Percentiles rank a stretch among this genome's conserved stretches.
These are phyloP conservation scores for Apodemia duryi DNA, from an alignment of 2,888 invertebrate genomes.

Conservation along the genomic window DNA sequence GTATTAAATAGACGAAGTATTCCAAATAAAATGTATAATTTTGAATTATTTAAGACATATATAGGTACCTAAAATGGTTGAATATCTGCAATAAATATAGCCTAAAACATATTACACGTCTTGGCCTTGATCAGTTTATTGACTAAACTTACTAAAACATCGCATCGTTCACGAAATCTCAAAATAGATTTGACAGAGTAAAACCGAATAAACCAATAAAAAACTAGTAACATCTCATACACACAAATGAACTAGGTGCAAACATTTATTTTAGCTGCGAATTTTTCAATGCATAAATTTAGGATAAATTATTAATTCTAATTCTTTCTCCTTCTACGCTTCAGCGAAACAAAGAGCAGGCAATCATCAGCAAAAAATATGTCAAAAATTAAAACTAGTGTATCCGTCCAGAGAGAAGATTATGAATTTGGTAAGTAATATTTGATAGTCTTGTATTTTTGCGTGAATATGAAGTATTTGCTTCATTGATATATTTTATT, in stretches of 20 bases:
- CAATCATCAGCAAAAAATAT: conserved; percentile 33
- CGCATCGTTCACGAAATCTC: conserved; percentile 28
- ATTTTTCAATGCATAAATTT: background rate
- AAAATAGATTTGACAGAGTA: conserved; percentile 49
- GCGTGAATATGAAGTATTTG: too few species aligned
- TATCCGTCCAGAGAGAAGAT: conserved; percentile 65
- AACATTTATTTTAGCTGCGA: background rate
- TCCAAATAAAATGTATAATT: too few species aligned
- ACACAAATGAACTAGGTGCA: background rate
- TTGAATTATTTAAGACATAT: too few species aligned
- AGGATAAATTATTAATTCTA: background rate
- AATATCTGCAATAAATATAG: too few species aligned
- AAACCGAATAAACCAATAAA: background rate
- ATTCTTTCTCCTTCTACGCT: conserved; percentile 24
- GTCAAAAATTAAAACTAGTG: conserved; percentile 35
- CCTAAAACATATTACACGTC: too few species aligned
- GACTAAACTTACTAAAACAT: too few species aligned
- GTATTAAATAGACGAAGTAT: too few species aligned
- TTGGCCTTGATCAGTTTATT: too few species aligned
- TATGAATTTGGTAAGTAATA: conserved; percentile 58
- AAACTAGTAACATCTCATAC: background rate
- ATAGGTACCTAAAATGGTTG: too few species aligned
- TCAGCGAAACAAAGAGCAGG: conserved; percentile 50
- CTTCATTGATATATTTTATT: too few species aligned
- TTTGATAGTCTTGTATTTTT: too few species aligned